Evolutionary conservation across 2,888 invertebrate species (phyloP).

Genomic region (Andricus curvator): DNA sequence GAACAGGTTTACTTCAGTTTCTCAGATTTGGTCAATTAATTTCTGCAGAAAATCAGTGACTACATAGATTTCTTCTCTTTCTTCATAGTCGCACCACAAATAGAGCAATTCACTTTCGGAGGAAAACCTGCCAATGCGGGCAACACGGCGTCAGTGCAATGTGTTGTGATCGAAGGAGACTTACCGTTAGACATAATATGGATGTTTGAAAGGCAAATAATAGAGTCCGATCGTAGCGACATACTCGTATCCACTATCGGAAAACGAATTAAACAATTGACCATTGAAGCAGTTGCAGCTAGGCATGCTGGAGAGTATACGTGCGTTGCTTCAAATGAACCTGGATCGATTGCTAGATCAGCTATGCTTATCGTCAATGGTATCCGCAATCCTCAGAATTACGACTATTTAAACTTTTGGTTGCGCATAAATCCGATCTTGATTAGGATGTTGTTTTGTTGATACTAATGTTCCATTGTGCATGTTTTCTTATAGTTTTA

Average conservation of each 20-base stretch:
- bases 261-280: constrained; percentile 79
- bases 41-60: background rate
- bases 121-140: constrained; percentile 82
- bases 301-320: constrained; percentile 82
- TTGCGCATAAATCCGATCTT: background rate
- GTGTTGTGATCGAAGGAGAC: constrained; percentile 83
- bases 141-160: constrained; percentile 81
- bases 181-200: constrained; percentile 83
- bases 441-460: background rate
- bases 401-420: background rate
- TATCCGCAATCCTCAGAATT: constrained; percentile 72
- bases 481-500: background rate
- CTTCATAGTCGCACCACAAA: constrained; percentile 70
- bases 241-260: constrained; percentile 81
- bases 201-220: constrained; percentile 77
- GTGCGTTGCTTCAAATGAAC: constrained; percentile 80
- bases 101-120: constrained; percentile 80
- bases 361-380: constrained; percentile 87
- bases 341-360: constrained; percentile 84
- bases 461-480: background rate
- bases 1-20: background rate
- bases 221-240: constrained; percentile 66
- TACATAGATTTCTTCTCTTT: background rate
- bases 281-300: constrained; percentile 80
- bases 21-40: background rate